Base-by-base conservation (phyloP, 1,140 invertebrate species). In the Pogonus chalceus region DNA sequence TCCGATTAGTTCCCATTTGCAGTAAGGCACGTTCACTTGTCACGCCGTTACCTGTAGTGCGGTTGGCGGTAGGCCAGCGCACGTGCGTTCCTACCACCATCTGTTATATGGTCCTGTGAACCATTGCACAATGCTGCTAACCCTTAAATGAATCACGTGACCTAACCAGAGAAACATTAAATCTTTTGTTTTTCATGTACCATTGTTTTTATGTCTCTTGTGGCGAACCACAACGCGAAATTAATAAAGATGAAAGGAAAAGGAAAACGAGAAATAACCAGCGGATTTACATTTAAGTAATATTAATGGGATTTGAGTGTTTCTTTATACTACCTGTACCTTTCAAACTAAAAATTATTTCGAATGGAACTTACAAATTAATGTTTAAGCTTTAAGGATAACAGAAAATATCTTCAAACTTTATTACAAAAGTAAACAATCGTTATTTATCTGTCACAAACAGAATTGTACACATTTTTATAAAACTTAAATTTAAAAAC, bases 111-210 rank as follows among this genome's bases (percentile, higher is more conserved):
- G 37, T 9, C 18, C 18, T 16, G 9, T 43, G 37, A 18, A 43
- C 37, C 37, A 18, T 4, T 43, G 37, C 37, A 18, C 37, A 43
- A 7, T 31, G 14, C 26, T 31, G 4, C 4, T 14, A 10, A 9
- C 37, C 18, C 37, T 43, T 43, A 43, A 43, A 43, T 43, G 37
- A 16, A 43, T 43, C 37, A 43, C 37, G 18, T 43, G 37, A 43
- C 37, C 18, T 18, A 14, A 14, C 26, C 14, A 4, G 26, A 31
- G 18, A 12, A 43, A 43, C 37, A 43, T 43, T 43, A 43, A 43
- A 43, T 43, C 37, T 43, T 43, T 43, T 43, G 37, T 43, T 43
- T 43, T 43, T 43, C 26, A 4, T 31, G 4, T 7, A 3, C 37
- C 18, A 43, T 43, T 9, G 37, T 43, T 43, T 43, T 43, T 18